A percentile compares a stretch with the other conserved stretches of the same genome.
phyloP scores from a whole-genome alignment of 2,888 invertebrate species.

The Himalopsyche anomala region DNA sequence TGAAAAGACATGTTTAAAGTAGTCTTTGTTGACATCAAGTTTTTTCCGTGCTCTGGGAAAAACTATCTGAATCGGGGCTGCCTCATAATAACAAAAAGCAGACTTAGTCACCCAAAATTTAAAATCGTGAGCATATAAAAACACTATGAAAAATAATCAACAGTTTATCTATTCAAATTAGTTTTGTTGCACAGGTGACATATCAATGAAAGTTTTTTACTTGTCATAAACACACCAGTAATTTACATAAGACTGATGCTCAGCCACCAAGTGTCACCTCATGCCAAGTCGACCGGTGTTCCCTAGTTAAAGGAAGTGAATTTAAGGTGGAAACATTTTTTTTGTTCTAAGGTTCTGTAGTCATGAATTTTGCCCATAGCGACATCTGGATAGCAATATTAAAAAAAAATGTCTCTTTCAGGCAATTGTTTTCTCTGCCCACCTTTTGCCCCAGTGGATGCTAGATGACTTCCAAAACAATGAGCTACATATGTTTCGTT shows the following conservation, averaged over 20 bases:
- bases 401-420: conserved; percentile 63
- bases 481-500: background rate
- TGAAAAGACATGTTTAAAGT: too few relatives aligned
- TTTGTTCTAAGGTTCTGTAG: conserved; percentile 29
- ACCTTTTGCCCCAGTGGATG: conserved; percentile 29
- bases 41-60: too few relatives aligned
- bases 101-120: too few relatives aligned
- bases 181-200: too few relatives aligned
- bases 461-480: background rate
- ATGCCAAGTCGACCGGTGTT: background rate
- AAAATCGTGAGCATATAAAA: too few relatives aligned
- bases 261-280: background rate
- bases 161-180: too few relatives aligned
- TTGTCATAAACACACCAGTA: too few relatives aligned
- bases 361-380: conserved; percentile 26
- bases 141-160: too few relatives aligned
- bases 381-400: conserved; percentile 46
- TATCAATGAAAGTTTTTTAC: too few relatives aligned
- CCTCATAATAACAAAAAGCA: too few relatives aligned
- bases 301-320: background rate
- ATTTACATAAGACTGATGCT: background rate
- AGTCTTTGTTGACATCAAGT: too few relatives aligned
- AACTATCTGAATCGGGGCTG: too few relatives aligned
- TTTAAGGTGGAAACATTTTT: background rate
- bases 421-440: conserved; percentile 61